These are phyloP conservation scores for Vombatus ursinus DNA, from an alignment of 2,113 vertebrate species.

Conservation along the genomic window DNA sequence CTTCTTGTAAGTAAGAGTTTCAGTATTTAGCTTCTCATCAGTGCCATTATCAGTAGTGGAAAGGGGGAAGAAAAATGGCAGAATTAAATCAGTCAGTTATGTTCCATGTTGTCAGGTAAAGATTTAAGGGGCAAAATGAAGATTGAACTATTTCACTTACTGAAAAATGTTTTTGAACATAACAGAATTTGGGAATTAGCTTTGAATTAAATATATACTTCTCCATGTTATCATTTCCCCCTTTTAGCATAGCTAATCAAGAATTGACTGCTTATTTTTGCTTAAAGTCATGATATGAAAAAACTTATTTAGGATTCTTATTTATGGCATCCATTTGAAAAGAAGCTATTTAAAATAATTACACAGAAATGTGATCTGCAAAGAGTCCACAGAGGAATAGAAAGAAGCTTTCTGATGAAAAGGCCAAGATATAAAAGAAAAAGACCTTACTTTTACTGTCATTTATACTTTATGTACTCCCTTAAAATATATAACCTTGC, in stretches of 20 bases:
- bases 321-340: conserved; percentile 48
- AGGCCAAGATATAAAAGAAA: conserved; percentile 43
- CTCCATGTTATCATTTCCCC: conserved; percentile 13
- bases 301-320: conserved; percentile 37
- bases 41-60: background rate
- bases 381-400: background rate
- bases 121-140: conserved; percentile 6
- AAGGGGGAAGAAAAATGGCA: background rate
- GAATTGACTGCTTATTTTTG: background rate
- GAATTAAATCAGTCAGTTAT: background rate
- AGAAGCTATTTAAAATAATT: conserved; percentile 54
- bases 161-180: background rate
- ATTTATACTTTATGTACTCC: conserved; percentile 55
- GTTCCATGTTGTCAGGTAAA: conserved; percentile 37
- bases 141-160: background rate
- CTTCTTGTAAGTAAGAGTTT: background rate
- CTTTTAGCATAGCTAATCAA: background rate
- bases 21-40: background rate
- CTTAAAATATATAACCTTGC: conserved; percentile 53
- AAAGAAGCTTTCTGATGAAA: background rate
- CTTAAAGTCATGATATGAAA: conserved; percentile 15
- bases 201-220: background rate
- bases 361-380: conserved; percentile 40
- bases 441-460: conserved; percentile 8
- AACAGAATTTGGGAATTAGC: background rate